Evolutionary conservation across 2,888 invertebrate species (phyloP).

Genomic region (Sarcophaga rosellei): DNA sequence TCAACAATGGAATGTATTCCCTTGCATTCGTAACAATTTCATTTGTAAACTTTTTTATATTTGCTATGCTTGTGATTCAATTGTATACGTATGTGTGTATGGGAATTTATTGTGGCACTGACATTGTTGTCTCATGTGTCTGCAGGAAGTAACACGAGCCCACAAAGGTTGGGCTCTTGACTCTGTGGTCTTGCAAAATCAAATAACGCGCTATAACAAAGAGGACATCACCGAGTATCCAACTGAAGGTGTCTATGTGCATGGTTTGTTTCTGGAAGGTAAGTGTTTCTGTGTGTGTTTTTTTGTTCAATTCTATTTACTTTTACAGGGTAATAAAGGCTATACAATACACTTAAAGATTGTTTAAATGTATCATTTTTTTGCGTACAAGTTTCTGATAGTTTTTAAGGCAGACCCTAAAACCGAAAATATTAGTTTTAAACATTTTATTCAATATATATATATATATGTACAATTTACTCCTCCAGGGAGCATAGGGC

Average conservation of each 20-base stretch:
- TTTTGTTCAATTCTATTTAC: background rate
- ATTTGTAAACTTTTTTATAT: slow-evolving; percentile 9
- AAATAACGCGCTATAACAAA: slow-evolving; percentile 92
- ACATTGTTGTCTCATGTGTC: slow-evolving; percentile 50
- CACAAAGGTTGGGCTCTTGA: slow-evolving; percentile 99
- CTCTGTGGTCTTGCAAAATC: slow-evolving; percentile 96
- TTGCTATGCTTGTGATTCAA: background rate
- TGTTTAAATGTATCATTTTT: no score
- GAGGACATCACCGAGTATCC: slow-evolving; percentile 96
- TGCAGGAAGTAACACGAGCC: slow-evolving; percentile 95
- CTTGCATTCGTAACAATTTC: slow-evolving; percentile 25
- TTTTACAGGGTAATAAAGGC: background rate
- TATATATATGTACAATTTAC: no score
- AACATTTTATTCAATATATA: no score
- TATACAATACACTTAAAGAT: no score
- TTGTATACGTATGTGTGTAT: slow-evolving; percentile 28
- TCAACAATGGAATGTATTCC: slow-evolving; percentile 25
- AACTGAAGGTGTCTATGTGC: slow-evolving; percentile 94
- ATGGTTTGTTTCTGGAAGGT: slow-evolving; percentile 96
- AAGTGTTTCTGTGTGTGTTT: slow-evolving; percentile 58
- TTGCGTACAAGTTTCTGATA: no score
- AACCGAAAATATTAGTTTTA: no score
- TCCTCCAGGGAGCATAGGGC: no score
- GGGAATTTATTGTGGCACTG: slow-evolving; percentile 30
- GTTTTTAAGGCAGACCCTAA: no score